phyloP scores from a whole-genome alignment of 53 echinoderm and acorn worm genomes.

The Paelopatides confundens region DNA sequence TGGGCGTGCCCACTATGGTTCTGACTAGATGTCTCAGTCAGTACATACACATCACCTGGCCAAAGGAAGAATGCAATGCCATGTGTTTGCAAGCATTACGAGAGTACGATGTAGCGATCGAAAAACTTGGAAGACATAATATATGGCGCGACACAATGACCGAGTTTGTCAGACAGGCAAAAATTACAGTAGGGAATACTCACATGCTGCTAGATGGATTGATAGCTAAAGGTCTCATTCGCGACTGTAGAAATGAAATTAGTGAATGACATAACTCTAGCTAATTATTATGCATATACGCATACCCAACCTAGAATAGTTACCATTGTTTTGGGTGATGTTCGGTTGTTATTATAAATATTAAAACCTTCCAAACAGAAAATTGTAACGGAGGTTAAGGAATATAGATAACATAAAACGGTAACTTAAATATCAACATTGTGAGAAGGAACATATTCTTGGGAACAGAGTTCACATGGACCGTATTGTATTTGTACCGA shows the following conservation, averaged over 20 bases:
- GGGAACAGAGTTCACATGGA: too few species aligned
- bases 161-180: constrained; percentile 23
- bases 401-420: too few species aligned
- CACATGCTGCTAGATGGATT: neutral
- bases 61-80: neutral
- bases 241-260: neutral
- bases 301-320: too few species aligned
- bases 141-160: neutral
- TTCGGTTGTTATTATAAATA: too few species aligned
- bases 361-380: too few species aligned
- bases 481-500: too few species aligned
- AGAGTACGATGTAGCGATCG: neutral
- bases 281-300: too few species aligned
- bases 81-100: neutral
- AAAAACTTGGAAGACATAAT: neutral
- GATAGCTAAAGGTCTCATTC: neutral
- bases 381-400: too few species aligned
- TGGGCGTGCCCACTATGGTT: constrained; percentile 9
- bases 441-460: too few species aligned
- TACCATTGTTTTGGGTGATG: too few species aligned
- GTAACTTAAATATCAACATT: too few species aligned
- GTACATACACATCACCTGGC: constrained; percentile 17
- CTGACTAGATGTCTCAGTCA: constrained; percentile 1
- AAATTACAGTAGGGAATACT: neutral
- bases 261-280: too few species aligned